Base-by-base conservation (phyloP, 2,888 invertebrate genomes). In the Zootermopsis nevadensis region DNA sequence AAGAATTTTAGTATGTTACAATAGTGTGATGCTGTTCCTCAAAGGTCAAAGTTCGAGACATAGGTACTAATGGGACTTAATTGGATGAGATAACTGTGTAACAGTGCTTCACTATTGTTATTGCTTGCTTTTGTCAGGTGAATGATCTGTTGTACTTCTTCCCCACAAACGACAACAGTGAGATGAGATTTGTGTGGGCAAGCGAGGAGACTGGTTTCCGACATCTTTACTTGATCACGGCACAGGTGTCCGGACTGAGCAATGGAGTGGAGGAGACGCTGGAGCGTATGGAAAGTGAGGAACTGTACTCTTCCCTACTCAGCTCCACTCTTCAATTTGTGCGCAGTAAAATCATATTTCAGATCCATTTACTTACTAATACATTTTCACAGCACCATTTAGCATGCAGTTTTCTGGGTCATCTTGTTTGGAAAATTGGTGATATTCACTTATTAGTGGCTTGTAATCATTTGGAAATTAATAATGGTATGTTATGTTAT, bases 141-240 rank as follows among this genome's bases (percentile, higher is more conserved):
- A 97, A 98, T 89, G 98, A 98, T 89, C 92, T 98, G 84, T 90
- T 98, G 0, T 92, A 97, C 89, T 98, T 98, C 89, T 91, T 98
- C 85, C 94, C 95, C 12, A 90, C 92, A 67, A 53, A 60, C 86
- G 89, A 88, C 22, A 88, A 89, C 30, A 89, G 89, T 82, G 89
- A 90, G 84, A 89, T 92, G 1, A 91, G 91, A 84, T 98, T 98
- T 89, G 92, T 99, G 79, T 98, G 98, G 97, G 97, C 97, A 0
- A 97, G 96, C 67, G 98, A 99, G 90, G 96, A 97, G 88, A 95
- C 95, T 0, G 98, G 98, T 0, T 97, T 93, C 88, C 91, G 98
- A 81, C 99, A 99, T 89, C 91, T 99, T 84, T 98, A 98, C 89
- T 91, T 95, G 82, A 91, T 96, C 74, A 94, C 94, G 0, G 94